Percentiles rank a stretch among this genome's conserved stretches.
These are phyloP conservation scores for Kradibia gibbosae DNA, from an alignment of 1,140 invertebrate genomes.

Conservation along the genomic window DNA sequence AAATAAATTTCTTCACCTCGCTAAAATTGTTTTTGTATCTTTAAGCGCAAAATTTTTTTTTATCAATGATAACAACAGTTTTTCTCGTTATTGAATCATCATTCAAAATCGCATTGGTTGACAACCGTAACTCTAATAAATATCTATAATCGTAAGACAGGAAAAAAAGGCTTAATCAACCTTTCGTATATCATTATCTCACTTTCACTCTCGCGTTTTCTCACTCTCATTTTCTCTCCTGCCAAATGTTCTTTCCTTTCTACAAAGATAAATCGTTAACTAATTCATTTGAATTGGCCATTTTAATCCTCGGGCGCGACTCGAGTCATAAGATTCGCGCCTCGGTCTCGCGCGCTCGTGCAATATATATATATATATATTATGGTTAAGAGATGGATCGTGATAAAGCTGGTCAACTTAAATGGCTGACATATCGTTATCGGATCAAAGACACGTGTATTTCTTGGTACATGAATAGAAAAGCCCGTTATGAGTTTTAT, in stretches of 20 bases:
- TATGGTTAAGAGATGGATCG: background rate
- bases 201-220: background rate
- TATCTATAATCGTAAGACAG: background rate
- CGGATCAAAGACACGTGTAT: conserved; percentile 1
- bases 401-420: conserved; percentile 3
- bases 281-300: conserved; percentile 21
- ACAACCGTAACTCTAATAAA: background rate
- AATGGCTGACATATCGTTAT: conserved; percentile 11
- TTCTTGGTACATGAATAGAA: background rate
- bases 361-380: background rate
- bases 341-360: background rate
- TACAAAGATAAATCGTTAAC: background rate
- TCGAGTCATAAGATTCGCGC: conserved; percentile 34
- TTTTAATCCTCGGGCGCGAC: conserved; percentile 1
- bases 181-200: background rate
- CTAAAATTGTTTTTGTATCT: background rate
- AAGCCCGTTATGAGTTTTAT: background rate
- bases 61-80: background rate
- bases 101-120: background rate
- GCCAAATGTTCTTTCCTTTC: background rate
- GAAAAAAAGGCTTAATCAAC: background rate
- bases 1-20: background rate
- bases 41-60: background rate
- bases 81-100: background rate
- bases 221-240: background rate